Evolutionary conservation across 2,888 invertebrate species (phyloP), one percentile per base, ranked within the genome.

Genomic region (Cosmorhoe ocellata): DNA sequence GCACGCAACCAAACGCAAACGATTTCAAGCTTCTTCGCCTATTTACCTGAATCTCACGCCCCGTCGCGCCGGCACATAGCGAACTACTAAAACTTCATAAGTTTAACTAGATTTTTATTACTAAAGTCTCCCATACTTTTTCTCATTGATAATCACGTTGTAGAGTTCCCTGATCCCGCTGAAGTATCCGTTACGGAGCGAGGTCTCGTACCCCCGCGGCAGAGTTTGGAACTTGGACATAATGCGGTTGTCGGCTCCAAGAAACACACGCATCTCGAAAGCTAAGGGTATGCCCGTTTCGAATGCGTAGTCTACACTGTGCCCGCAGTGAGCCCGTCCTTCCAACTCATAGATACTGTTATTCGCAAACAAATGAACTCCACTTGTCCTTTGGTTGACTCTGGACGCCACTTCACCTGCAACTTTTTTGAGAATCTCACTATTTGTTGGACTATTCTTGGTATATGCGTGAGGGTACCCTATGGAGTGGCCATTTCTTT

Each of bases 401-500:
- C 73, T 82, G 1, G 51, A 28, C 3, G 77, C 66, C 0, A 88
- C 71, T 12, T 76, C 69, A 1, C 58, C 72, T 0, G 86, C 83
- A 9, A 74, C 66, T 51, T 56, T 70, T 8, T 47, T 57, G 1
- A 76, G 36, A 5, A 60, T 31, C 0, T 56, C 59, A 1, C 44
- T 44, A 1, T 64, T 63, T 0, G 50, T 34, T 1, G 65, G 42
- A 0, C 32, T 43, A 1, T 40, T 48, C 51, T 70, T 63, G 0
- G 83, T 81, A 59, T 86, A 92, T 5, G 92, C 94, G 85, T 92
- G 93, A 0, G 94, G 94, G 67, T 93, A 93, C 9, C 93, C 72
- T 31, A 95, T 69, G 22, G 91, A 91, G 53, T 92, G 91, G 1
- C 95, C 95, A 63, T 93, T 94, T 3, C 94, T 92, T 73, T 95